Evolutionary conservation across 2,888 invertebrate genomes (phyloP).

Genomic region (Chloroclysta siterata): DNA sequence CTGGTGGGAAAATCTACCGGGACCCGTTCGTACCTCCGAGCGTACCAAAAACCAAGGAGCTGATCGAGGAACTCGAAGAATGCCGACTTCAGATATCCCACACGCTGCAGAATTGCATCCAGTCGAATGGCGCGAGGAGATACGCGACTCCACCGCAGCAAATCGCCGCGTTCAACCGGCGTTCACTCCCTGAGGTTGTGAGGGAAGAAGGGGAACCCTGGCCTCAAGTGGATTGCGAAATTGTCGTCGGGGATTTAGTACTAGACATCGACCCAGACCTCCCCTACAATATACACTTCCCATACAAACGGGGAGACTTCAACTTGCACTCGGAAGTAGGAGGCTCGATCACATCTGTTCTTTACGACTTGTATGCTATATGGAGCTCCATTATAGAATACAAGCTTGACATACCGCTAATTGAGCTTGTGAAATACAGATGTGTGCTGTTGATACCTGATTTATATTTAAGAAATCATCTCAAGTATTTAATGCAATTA

Average conservation of each 20-base stretch:
- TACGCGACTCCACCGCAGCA: slow-evolving; percentile 96
- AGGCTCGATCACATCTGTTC: slow-evolving; percentile 92
- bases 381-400: slow-evolving; percentile 93
- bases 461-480: slow-evolving; percentile 93
- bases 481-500: slow-evolving; percentile 93
- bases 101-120: slow-evolving; percentile 93
- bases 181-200: slow-evolving; percentile 89
- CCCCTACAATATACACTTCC: slow-evolving; percentile 95
- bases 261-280: slow-evolving; percentile 88
- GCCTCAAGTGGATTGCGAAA: slow-evolving; percentile 87
- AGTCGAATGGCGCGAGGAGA: slow-evolving; percentile 91
- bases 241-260: slow-evolving; percentile 91
- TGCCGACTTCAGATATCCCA: slow-evolving; percentile 93
- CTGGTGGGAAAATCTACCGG: slow-evolving; percentile 82
- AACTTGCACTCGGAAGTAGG: slow-evolving; percentile 93
- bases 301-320: slow-evolving; percentile 93
- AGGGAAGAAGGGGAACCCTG: slow-evolving; percentile 85
- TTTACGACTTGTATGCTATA: slow-evolving; percentile 94
- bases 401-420: slow-evolving; percentile 89
- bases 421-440: slow-evolving; percentile 90
- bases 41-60: slow-evolving; percentile 87
- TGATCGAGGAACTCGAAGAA: slow-evolving; percentile 92
- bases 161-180: slow-evolving; percentile 93
- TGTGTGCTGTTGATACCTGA: slow-evolving; percentile 96
- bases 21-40: slow-evolving; percentile 88